Conservation (phyloP, 1,140 invertebrate genomes). For the Rhopalosiphum padi region DNA sequence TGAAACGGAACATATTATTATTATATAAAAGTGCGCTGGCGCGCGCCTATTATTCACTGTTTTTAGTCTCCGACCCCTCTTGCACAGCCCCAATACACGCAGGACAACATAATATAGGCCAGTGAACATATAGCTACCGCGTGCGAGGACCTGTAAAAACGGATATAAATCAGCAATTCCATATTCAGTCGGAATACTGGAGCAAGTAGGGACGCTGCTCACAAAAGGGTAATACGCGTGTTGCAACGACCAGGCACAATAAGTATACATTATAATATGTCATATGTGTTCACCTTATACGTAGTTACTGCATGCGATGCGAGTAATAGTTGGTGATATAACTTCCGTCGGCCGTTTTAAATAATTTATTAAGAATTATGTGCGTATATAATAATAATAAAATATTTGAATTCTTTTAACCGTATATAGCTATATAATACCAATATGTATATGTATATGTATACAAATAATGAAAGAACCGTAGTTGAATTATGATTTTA, state of each 20-base stretch:
- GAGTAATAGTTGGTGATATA: not conserved
- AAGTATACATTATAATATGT: not conserved
- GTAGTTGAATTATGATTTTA: not conserved
- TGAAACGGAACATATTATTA: slow-evolving; percentile 20
- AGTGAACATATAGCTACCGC: not conserved
- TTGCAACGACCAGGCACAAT: too few species aligned
- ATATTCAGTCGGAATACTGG: not conserved
- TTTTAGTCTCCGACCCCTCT: not conserved
- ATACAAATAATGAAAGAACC: not conserved
- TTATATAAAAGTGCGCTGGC: not conserved
- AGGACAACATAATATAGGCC: not conserved
- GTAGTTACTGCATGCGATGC: not conserved
- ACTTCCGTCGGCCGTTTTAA: not conserved
- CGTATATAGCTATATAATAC: not conserved
- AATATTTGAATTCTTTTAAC: slow-evolving; percentile 1
- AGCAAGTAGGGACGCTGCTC: not conserved
- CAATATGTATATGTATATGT: not conserved
- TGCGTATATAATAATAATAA: not conserved
- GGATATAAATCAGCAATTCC: slow-evolving; percentile 1
- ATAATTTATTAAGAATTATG: not conserved
- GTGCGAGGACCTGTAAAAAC: slow-evolving; percentile 14
- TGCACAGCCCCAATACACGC: not conserved
- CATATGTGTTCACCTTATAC: not conserved
- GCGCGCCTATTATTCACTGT: slow-evolving; percentile 18
- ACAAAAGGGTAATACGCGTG: too few species aligned